Conservation (phyloP, 2,113 vertebrate genomes). For the Sapayoa aenigma region DNA sequence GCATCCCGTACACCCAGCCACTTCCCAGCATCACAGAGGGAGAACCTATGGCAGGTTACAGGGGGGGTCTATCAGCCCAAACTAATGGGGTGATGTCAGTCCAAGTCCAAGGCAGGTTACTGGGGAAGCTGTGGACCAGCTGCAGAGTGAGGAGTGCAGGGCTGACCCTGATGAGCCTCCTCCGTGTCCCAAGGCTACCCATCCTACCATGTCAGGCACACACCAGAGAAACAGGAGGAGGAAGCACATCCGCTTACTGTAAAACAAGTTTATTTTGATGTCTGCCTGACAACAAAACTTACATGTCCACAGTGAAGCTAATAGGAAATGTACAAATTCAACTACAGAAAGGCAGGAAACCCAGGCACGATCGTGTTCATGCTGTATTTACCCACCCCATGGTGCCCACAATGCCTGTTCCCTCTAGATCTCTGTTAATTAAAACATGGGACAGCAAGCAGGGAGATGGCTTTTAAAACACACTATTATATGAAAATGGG, state of each 20-base stretch:
- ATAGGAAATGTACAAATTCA: not conserved
- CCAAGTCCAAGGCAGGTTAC: fast-evolving
- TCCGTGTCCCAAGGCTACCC: not conserved
- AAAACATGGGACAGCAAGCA: not conserved
- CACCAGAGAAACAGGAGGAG: not conserved
- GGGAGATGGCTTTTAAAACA: not conserved
- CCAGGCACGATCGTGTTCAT: not conserved
- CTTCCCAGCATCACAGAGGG: not conserved
- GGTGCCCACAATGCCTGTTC: fast-evolving
- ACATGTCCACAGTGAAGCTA: not conserved
- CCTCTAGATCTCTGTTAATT: fast-evolving
- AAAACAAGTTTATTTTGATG: constrained; percentile 38
- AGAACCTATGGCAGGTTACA: not conserved
- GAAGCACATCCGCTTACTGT: not conserved
- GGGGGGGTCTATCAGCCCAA: not conserved
- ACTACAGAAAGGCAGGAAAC: not conserved
- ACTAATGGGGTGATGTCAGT: not conserved
- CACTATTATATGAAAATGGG: not conserved
- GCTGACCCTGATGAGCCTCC: not conserved
- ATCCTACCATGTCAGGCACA: not conserved
- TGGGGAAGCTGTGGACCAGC: not conserved
- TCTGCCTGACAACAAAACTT: not conserved
- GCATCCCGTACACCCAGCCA: fast-evolving
- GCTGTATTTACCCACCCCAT: not conserved
- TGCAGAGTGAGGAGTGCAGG: fast-evolving